phyloP scores from a whole-genome alignment of 2,888 invertebrate species.

The Lasioglossum pauxillum region DNA sequence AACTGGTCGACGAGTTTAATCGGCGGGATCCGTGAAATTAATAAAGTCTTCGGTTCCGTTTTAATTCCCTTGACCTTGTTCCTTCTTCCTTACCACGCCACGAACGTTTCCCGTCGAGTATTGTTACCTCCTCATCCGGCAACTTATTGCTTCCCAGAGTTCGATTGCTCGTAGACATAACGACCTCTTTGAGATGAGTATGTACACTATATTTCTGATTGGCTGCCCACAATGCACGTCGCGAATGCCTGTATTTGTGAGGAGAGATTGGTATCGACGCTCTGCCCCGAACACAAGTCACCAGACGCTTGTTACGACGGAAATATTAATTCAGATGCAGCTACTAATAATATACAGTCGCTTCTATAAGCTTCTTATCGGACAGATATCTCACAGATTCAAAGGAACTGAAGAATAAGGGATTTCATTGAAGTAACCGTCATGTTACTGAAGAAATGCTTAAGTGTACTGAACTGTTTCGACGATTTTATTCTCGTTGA shows the following conservation, averaged over 20 bases:
- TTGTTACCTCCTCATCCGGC: constrained; percentile 13
- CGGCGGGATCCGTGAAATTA: not conserved
- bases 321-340: not conserved
- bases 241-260: not conserved
- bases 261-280: not conserved
- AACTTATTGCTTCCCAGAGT: not conserved
- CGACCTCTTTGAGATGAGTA: not conserved
- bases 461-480: not conserved
- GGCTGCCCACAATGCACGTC: not conserved
- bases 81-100: not conserved
- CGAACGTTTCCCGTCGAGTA: not conserved
- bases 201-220: not conserved
- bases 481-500: not conserved
- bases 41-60: constrained; percentile 8
- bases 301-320: not conserved
- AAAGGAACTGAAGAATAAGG: too few relatives aligned
- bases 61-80: constrained; percentile 4
- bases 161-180: not conserved
- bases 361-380: not conserved
- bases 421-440: too few relatives aligned
- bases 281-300: not conserved
- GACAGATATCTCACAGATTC: not conserved
- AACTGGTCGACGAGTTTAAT: not conserved
- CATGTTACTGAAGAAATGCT: too few relatives aligned
- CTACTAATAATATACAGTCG: too few relatives aligned